Percentiles rank a stretch among this genome's conserved stretches.
These are phyloP conservation scores for Irena cyanogastra DNA, from an alignment of 2,113 vertebrate genomes.

Conservation along the genomic window DNA sequence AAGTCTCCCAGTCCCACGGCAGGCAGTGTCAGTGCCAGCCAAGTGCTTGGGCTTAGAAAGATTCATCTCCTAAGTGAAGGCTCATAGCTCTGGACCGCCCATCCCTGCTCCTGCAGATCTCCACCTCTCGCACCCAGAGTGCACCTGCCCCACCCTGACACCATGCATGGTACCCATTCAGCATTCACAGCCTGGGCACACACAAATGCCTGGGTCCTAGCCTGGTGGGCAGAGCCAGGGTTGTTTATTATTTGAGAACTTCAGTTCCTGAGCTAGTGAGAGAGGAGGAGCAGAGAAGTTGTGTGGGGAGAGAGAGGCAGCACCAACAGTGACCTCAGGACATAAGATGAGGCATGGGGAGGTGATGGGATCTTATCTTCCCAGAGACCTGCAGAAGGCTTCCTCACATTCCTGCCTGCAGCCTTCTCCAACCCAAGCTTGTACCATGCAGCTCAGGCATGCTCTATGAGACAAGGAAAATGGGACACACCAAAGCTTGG, in stretches of 20 bases:
- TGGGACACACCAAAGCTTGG: background rate
- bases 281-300: background rate
- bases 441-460: rapidly evolving
- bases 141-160: background rate
- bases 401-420: background rate
- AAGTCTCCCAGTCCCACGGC: background rate
- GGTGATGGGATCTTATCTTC: background rate
- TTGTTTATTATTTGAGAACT: background rate
- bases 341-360: rapidly evolving
- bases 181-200: background rate
- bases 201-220: rapidly evolving
- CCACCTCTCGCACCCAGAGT: rapidly evolving
- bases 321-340: background rate
- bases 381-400: background rate
- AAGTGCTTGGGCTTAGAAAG: background rate
- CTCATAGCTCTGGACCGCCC: background rate
- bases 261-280: background rate
- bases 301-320: background rate
- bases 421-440: background rate
- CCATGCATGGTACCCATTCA: rapidly evolving
- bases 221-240: rapidly evolving
- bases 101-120: background rate
- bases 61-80: background rate
- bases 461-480: background rate
- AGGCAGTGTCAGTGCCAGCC: rapidly evolving